A percentile compares a stretch with the other conserved stretches of the same genome.
phyloP scores from a whole-genome alignment of 2,797 vertebrate species.

The Chelon auratus region DNA sequence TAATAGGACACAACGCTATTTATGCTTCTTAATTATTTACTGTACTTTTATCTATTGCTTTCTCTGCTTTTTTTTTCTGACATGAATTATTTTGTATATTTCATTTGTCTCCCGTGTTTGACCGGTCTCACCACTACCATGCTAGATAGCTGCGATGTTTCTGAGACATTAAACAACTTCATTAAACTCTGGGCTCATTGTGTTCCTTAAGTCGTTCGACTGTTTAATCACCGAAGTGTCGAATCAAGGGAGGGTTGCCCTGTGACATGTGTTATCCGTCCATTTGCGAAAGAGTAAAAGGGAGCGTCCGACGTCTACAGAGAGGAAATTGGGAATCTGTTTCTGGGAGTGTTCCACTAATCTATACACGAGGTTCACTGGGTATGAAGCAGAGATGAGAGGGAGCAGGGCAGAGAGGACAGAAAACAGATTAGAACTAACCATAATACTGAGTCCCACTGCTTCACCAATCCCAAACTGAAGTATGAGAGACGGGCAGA shows the following conservation, averaged over 20 bases:
- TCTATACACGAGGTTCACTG: slow-evolving; percentile 59
- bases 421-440: slow-evolving; percentile 65
- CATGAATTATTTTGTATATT: slow-evolving; percentile 76
- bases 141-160: slow-evolving; percentile 74
- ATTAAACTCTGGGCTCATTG: slow-evolving; percentile 58
- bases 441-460: slow-evolving; percentile 56
- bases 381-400: slow-evolving; percentile 57
- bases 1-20: slow-evolving; percentile 71
- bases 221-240: background rate
- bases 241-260: too few species aligned
- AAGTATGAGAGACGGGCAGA: slow-evolving; percentile 51
- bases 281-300: background rate
- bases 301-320: background rate
- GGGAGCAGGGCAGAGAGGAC: slow-evolving; percentile 53
- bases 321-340: slow-evolving; percentile 32
- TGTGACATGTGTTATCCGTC: background rate
- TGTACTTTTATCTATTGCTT: slow-evolving; percentile 70
- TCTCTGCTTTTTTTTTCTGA: slow-evolving; percentile 77
- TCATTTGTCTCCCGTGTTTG: slow-evolving; percentile 73
- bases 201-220: slow-evolving; percentile 22
- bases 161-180: slow-evolving; percentile 78
- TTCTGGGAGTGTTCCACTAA: slow-evolving; percentile 58
- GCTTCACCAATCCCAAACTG: slow-evolving; percentile 26
- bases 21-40: slow-evolving; percentile 74
- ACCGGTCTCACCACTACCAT: slow-evolving; percentile 65